Evolutionary conservation across 2,113 vertebrate species (phyloP), one percentile per base, ranked within the genome.

Genomic region (Xenopus borealis): DNA sequence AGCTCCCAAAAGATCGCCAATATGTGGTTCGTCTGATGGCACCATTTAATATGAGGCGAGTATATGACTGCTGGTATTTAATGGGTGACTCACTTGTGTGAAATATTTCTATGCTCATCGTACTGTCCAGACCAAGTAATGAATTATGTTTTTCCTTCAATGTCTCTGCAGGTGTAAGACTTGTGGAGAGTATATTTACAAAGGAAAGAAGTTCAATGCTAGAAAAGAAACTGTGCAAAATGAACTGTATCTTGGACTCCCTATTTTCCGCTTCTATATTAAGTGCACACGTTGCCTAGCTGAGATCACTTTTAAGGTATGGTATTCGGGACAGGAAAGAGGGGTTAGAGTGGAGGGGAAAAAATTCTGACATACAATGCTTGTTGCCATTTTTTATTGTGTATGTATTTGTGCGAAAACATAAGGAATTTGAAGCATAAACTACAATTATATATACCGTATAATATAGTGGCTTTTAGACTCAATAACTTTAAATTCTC

Each of bases 121-220:
- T 2, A 13, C 11, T 27, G 59, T 62, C 27, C 59, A 10, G 59
- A 62, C 9, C 10, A 12, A 13, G 11, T 20, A 20, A 14, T 58
- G 7, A 58, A 10, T 30, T 62, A 10, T 27, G 1, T 45, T 66
- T 23, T 16, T 46, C 14, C 12, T 4, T n/a, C 53, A 55, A 16
- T 45, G 8, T 17, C 64, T 3, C 0, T 8, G 5, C 79, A 96
- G 95, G 62, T 97, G 96, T 82, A 98, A 96, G 87, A 98, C 95
- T 0, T 98, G 96, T 14, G 95, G 95, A 0, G 96, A 98, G 14
- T 98, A 98, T 85, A 98, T 98, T 80, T 98, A 96, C 81, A 98
- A 98, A 52, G 96, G 96, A 13, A 98, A 98, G 83, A 98, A 98
- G 85, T 98, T 98, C 76, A 97, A 98, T 0, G 97, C 97, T 0